Percentiles rank a stretch among this genome's conserved stretches.
These are phyloP conservation scores for Eretmocerus hayati DNA, from an alignment of 2,888 invertebrate genomes.

Conservation along the genomic window DNA sequence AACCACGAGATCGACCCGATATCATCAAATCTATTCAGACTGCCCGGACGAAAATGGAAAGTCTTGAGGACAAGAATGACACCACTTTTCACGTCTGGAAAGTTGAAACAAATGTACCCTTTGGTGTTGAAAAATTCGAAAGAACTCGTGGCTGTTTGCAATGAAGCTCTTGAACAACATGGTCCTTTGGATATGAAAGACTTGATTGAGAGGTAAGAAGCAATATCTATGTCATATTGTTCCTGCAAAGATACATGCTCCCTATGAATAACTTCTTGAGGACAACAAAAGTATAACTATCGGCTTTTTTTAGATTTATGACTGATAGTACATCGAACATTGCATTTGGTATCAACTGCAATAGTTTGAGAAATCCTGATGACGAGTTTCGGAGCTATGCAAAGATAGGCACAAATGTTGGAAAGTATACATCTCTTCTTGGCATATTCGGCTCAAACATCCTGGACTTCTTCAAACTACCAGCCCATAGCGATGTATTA, in stretches of 20 bases:
- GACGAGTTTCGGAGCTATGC: slow-evolving; percentile 37
- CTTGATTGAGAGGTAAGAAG: slow-evolving; percentile 29
- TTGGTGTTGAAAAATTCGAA: slow-evolving; percentile 32
- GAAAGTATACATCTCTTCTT: slow-evolving; percentile 19
- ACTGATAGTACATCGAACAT: slow-evolving; percentile 36
- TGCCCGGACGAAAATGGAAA: slow-evolving; percentile 40
- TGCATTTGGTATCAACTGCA: slow-evolving; percentile 36
- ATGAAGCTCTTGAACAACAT: slow-evolving; percentile 5
- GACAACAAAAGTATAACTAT: no score
- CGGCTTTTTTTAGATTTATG: slow-evolving; percentile 26
- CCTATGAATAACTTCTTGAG: neutral
- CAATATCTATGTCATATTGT: neutral
- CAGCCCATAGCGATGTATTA: slow-evolving; percentile 26
- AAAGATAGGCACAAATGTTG: slow-evolving; percentile 23
- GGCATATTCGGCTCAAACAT: slow-evolving; percentile 31
- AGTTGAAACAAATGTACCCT: slow-evolving; percentile 41
- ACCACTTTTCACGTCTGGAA: slow-evolving; percentile 45
- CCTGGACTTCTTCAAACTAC: slow-evolving; percentile 30
- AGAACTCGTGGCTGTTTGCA: slow-evolving; percentile 23
- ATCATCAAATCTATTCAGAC: slow-evolving; percentile 33
- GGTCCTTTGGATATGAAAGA: slow-evolving; percentile 30
- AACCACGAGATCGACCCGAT: slow-evolving; percentile 38
- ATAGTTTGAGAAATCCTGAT: slow-evolving; percentile 25
- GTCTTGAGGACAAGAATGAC: slow-evolving; percentile 41
- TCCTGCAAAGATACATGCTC: neutral